Conservation (phyloP, 2,797 vertebrate species). For the Falco columbarius region DNA sequence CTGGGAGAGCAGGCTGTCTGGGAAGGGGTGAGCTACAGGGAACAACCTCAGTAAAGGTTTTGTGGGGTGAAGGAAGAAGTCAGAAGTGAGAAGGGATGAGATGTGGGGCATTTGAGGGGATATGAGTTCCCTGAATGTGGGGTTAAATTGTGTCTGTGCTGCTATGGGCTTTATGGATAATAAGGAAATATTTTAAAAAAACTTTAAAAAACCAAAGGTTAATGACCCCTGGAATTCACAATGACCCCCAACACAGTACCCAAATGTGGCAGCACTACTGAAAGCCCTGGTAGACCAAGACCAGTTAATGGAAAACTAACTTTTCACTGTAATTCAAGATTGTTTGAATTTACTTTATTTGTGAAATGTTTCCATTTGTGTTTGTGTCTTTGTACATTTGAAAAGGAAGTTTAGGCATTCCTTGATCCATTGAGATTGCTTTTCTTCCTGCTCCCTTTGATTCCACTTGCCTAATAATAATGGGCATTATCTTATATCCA, state of each 20-base stretch:
- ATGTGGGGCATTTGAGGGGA: rapidly evolving
- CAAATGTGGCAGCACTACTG: rapidly evolving
- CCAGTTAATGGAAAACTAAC: neutral
- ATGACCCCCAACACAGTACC: neutral
- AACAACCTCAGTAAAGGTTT: rapidly evolving
- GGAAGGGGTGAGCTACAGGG: neutral
- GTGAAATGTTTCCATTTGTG: neutral
- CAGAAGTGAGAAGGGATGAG: neutral
- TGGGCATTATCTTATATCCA: conserved; percentile 73
- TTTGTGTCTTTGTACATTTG: conserved; percentile 15
- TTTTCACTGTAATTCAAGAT: neutral
- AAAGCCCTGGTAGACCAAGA: neutral
- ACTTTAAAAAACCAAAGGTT: neutral
- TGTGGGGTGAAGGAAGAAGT: neutral
- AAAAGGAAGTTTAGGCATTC: conserved; percentile 29
- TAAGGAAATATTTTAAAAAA: neutral
- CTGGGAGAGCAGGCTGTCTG: neutral
- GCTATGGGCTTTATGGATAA: neutral
- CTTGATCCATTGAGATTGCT: conserved; percentile 39
- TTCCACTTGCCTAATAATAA: conserved; percentile 69
- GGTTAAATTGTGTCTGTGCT: neutral
- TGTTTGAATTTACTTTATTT: conserved; percentile 22
- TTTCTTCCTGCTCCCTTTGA: conserved; percentile 64
- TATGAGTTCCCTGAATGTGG: neutral
- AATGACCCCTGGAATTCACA: neutral